Evolutionary conservation across 2,113 vertebrate species (phyloP).

Genomic region (Corydoras maculifer): DNA sequence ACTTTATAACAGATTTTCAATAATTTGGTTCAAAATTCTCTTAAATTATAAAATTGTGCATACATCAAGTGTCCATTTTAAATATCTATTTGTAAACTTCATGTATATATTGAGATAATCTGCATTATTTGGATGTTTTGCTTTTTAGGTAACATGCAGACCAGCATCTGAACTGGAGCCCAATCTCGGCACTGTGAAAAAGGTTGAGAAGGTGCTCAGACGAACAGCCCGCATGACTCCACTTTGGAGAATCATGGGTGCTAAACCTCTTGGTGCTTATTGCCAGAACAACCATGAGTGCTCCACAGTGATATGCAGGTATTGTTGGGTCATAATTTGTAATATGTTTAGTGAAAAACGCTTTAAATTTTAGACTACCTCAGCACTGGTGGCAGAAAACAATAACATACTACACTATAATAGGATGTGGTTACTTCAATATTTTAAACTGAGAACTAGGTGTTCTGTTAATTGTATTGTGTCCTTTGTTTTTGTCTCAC

Average conservation of each 20-base stretch:
- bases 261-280: conserved; percentile 65
- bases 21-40: neutral
- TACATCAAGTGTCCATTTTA: no score
- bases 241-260: conserved; percentile 69
- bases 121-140: neutral
- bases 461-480: neutral
- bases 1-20: neutral
- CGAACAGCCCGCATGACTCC: conserved; percentile 63
- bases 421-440: neutral
- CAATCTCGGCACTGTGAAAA: conserved; percentile 21
- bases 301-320: conserved; percentile 67
- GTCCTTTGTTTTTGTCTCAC: neutral
- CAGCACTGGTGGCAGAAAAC: no score
- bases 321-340: neutral
- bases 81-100: no score
- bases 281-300: conserved; percentile 70
- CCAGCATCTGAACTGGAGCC: conserved; percentile 37
- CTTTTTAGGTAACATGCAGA: conserved; percentile 49
- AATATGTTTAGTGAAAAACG: no score
- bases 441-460: neutral
- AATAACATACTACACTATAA: no score
- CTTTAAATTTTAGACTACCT: no score
- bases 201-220: conserved; percentile 16
- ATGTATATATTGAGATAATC: no score
- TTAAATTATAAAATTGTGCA: neutral